Percentiles rank a stretch among this genome's conserved stretches.
Evolutionary conservation across 2,113 vertebrate species (phyloP).

Genomic region (Caretta caretta): DNA sequence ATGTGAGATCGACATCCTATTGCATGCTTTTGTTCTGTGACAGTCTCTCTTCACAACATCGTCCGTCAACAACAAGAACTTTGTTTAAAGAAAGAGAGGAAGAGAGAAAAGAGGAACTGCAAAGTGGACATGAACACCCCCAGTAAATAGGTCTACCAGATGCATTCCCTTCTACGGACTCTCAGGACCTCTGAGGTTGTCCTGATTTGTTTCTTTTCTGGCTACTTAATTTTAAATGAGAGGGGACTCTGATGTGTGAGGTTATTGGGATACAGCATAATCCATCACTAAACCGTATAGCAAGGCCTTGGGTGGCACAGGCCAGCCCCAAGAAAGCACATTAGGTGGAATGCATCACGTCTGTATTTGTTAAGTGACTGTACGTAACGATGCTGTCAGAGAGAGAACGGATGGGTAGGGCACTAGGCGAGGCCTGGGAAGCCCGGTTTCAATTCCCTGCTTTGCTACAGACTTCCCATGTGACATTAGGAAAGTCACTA

Average conservation of each 20-base stretch:
- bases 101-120: background rate
- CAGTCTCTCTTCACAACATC: background rate
- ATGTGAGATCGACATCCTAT: constrained; percentile 62
- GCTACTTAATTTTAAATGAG: background rate
- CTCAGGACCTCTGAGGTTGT: accelerated
- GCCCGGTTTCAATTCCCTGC: background rate
- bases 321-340: background rate
- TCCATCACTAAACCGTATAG: accelerated
- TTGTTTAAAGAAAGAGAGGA: background rate
- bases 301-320: accelerated
- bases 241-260: accelerated
- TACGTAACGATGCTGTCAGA: background rate
- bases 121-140: background rate
- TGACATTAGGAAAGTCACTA: background rate
- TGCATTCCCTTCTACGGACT: background rate
- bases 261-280: accelerated
- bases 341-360: background rate
- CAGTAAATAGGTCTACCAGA: background rate
- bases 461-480: background rate
- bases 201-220: too few species aligned
- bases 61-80: background rate
- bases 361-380: background rate
- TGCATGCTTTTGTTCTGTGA: constrained; percentile 26
- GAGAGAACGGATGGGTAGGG: background rate
- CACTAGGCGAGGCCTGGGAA: background rate